Evolutionary conservation across 2,888 invertebrate species (phyloP).

Genomic region (Digitonthophagus gazella): DNA sequence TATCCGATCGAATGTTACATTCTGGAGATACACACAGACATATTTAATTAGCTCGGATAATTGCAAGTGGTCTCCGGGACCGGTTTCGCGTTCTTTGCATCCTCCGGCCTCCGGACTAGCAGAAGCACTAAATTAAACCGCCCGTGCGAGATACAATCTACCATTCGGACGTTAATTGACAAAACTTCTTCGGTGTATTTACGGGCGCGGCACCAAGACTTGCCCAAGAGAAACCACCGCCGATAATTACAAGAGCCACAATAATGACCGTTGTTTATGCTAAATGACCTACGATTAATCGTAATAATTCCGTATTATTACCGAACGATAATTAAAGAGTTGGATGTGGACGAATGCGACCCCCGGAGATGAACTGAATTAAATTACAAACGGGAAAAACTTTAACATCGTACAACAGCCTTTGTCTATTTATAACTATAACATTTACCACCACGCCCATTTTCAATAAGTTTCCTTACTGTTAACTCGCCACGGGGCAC

Average conservation of each 20-base stretch:
- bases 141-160: background rate
- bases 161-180: background rate
- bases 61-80: background rate
- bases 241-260: background rate
- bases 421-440: no score
- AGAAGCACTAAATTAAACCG: background rate
- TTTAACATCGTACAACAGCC: no score
- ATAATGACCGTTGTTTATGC: background rate
- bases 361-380: no score
- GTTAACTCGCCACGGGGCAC: background rate
- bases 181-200: background rate
- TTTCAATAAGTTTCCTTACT: background rate
- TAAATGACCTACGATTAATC: background rate
- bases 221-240: background rate
- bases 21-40: background rate
- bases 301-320: background rate
- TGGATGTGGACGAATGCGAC: no score
- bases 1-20: no score
- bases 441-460: background rate
- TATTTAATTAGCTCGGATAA: background rate
- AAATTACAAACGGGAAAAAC: no score
- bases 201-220: background rate
- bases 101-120: background rate
- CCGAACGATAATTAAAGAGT: background rate
- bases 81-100: background rate